phyloP scores from a whole-genome alignment of 1,140 invertebrate species.

The Euura saliciscinereae region DNA sequence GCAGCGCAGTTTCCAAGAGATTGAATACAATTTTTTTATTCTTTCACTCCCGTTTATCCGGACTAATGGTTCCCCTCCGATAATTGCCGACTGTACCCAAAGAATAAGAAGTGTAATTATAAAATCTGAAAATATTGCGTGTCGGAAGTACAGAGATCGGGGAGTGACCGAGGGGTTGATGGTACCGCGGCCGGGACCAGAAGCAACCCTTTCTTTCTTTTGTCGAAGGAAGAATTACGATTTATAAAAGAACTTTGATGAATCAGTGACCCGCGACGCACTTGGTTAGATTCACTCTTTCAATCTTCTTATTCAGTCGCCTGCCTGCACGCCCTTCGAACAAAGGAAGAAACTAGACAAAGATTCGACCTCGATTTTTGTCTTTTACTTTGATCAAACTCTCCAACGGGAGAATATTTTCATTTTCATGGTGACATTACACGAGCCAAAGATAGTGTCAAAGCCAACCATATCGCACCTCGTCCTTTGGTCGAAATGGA shows the following conservation, averaged over 20 bases:
- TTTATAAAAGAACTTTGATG: slow-evolving; percentile 38
- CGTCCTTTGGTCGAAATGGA: too few relatives aligned
- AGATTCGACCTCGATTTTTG: too few relatives aligned
- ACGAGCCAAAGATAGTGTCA: too few relatives aligned
- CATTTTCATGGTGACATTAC: too few relatives aligned
- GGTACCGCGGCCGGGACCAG: not conserved
- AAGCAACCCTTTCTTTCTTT: slow-evolving; percentile 22
- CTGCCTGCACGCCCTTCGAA: not conserved
- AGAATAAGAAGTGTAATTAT: slow-evolving; percentile 30
- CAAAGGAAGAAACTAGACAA: not conserved
- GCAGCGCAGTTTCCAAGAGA: not conserved
- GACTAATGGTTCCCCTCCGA: slow-evolving; percentile 17
- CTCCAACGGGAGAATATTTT: too few relatives aligned
- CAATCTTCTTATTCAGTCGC: slow-evolving; percentile 5
- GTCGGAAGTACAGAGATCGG: slow-evolving; percentile 28
- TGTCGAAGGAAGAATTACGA: slow-evolving; percentile 36
- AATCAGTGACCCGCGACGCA: slow-evolving; percentile 28
- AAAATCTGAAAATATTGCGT: slow-evolving; percentile 43
- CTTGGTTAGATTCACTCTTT: slow-evolving; percentile 3
- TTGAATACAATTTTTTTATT: slow-evolving; percentile 27
- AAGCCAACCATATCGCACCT: too few relatives aligned
- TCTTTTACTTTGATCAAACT: too few relatives aligned
- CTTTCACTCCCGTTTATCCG: slow-evolving; percentile 8
- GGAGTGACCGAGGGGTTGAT: slow-evolving; percentile 8
- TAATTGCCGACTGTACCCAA: slow-evolving; percentile 24